These are phyloP conservation scores for Pseudomyrmex concolor DNA, from an alignment of 1,140 invertebrate genomes.

Conservation along the genomic window DNA sequence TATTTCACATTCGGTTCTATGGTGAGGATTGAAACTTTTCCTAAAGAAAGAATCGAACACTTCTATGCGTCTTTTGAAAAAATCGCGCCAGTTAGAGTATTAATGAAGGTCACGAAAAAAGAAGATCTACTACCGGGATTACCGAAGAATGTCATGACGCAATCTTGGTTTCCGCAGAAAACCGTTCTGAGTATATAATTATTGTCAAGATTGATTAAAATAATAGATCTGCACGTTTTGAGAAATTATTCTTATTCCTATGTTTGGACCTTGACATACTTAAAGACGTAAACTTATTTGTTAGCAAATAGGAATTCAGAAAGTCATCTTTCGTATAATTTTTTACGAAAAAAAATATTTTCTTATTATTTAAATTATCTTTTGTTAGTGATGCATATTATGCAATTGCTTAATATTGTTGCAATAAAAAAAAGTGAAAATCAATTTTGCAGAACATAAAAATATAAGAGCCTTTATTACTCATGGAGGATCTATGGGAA, in stretches of 20 bases:
- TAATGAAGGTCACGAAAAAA: conserved; percentile 75
- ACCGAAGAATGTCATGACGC: conserved; percentile 70
- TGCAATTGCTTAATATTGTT: not conserved
- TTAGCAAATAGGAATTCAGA: not conserved
- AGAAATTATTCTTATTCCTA: too few species aligned
- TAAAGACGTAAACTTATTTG: not conserved
- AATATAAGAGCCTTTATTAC: conserved; percentile 84
- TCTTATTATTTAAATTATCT: not conserved
- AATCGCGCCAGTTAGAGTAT: conserved; percentile 77
- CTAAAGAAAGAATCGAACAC: conserved; percentile 78
- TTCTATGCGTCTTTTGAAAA: conserved; percentile 87
- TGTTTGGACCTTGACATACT: too few species aligned
- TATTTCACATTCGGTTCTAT: conserved; percentile 91
- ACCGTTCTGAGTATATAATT: conserved; percentile 62
- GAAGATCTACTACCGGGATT: conserved; percentile 70
- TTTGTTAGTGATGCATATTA: too few species aligned
- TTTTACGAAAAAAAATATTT: not conserved
- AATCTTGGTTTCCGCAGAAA: conserved; percentile 58
- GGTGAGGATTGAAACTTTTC: conserved; percentile 87
- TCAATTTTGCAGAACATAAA: conserved; percentile 76
- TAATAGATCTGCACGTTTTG: not conserved
- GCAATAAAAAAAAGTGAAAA: not conserved
- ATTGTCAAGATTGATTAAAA: not conserved
- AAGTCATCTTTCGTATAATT: not conserved
- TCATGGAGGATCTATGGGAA: conserved; percentile 85